Evolutionary conservation across 1,140 invertebrate species (phyloP).

Genomic region (Orius insidiosus): DNA sequence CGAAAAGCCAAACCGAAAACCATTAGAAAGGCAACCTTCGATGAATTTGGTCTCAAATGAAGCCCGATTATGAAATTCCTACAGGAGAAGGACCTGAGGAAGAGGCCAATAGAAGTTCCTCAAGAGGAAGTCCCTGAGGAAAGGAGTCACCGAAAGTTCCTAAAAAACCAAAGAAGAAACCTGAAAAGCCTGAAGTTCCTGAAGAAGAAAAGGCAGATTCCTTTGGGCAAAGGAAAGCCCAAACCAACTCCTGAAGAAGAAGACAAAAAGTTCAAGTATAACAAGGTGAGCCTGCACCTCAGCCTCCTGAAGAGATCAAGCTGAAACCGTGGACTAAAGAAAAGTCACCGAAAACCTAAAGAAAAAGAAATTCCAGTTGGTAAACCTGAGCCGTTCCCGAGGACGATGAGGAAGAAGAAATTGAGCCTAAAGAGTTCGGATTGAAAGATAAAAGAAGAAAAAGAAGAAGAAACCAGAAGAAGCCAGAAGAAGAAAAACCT

Average conservation of each 20-base stretch:
- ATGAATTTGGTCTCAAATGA: slow-evolving; percentile 19
- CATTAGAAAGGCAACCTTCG: slow-evolving; percentile 17
- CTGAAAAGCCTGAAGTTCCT: slow-evolving; percentile 17
- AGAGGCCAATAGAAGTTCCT: slow-evolving; percentile 11
- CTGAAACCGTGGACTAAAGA: slow-evolving; percentile 20
- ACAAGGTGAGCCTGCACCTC: slow-evolving; percentile 25
- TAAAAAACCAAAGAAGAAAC: slow-evolving; percentile 20
- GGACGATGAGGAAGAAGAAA: neutral
- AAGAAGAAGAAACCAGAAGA: slow-evolving; percentile 10
- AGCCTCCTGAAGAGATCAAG: slow-evolving; percentile 21
- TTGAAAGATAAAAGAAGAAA: slow-evolving; percentile 10
- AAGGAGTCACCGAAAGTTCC: slow-evolving; percentile 15
- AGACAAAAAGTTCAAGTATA: slow-evolving; percentile 27
- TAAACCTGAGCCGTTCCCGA: slow-evolving; percentile 19
- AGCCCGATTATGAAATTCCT: slow-evolving; percentile 20
- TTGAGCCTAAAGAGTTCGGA: slow-evolving; percentile 7
- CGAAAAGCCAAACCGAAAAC: slow-evolving; percentile 17
- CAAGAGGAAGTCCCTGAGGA: neutral
- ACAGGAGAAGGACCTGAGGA: slow-evolving; percentile 18
- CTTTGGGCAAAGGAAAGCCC: slow-evolving; percentile 25
- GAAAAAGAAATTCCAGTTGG: slow-evolving; percentile 10
- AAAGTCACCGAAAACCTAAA: slow-evolving; percentile 18
- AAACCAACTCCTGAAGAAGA: slow-evolving; percentile 24
- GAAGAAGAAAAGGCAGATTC: slow-evolving; percentile 27
- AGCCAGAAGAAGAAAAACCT: slow-evolving; percentile 10